These are phyloP conservation scores for Argyrosomus regius DNA, from an alignment of 2,797 vertebrate species.

Conservation along the genomic window DNA sequence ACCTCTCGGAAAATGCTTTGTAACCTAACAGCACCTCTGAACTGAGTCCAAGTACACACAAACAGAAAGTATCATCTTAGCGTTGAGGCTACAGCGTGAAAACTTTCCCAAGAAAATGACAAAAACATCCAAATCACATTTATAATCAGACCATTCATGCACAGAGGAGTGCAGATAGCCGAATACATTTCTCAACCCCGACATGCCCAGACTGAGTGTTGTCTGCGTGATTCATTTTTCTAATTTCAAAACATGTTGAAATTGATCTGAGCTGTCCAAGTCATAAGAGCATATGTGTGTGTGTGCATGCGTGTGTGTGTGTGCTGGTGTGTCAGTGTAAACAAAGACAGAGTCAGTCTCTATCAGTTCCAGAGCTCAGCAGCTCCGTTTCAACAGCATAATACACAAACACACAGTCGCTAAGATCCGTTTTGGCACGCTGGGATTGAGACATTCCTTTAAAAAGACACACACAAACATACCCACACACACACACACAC, in stretches of 20 bases:
- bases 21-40: background rate
- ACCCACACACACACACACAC: conserved; percentile 13
- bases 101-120: background rate
- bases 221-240: conserved; percentile 53
- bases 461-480: conserved; percentile 11
- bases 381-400: conserved; percentile 60
- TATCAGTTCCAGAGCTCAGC: conserved; percentile 59
- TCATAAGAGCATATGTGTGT: conserved; percentile 13
- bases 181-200: conserved; percentile 64
- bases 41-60: background rate
- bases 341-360: conserved; percentile 54
- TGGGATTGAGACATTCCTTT: conserved; percentile 42
- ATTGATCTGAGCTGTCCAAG: conserved; percentile 42
- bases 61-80: background rate
- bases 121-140: conserved; percentile 37
- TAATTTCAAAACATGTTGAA: conserved; percentile 57
- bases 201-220: conserved; percentile 62
- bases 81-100: background rate
- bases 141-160: conserved; percentile 24
- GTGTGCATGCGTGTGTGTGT: background rate
- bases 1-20: background rate
- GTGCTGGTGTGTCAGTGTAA: conserved; percentile 28
- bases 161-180: conserved; percentile 12
- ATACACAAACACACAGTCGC: conserved; percentile 47
- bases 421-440: conserved; percentile 51